Evolutionary conservation across 2,113 vertebrate species (phyloP), one percentile per base, ranked within the genome.

Genomic region (Arvicanthis niloticus): DNA sequence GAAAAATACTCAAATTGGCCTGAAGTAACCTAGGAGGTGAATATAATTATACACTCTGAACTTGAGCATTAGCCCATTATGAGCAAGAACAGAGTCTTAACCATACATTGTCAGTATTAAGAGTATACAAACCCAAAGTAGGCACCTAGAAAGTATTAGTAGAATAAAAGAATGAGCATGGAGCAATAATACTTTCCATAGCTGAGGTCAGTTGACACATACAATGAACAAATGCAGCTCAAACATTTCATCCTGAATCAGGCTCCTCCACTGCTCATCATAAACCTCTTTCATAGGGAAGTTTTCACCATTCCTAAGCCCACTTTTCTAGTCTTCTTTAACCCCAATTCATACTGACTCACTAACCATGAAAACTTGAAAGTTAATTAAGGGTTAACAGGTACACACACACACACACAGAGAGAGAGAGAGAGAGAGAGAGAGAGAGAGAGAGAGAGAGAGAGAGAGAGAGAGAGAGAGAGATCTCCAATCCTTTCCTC

Each of bases 361-460:
- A 58, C 22, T 77, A 11, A 91, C 62, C 42, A 91, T 0, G 56
- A 72, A 75, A 65, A 65, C 45, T 51, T 89, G 56, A 75, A 92
- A 78, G 58, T 21, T 15, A 93, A 95, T 48, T 13, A 73, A 86
- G 90, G 40, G 92, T 91, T 96, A 92, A 96, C 37, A 87, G 4
- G 34, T 34, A 58, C 34, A 53, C 34, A 45, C 42, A 75, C 53
- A 88, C 34, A 72, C 45, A 81, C 2, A 80, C 19, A 22, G 17
- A 73, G 72, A 73, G 73, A 76, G 73, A 45, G 73, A 45, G 73
- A 42, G 40, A 42, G 40, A 42, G 40, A 75, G 21, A 73, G 72
- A 76, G 40, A 75, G n/a, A 75, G 21, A 24, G 21, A 72, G 70
- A 42, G 72, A 42, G 72, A 22, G 37, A 40, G 70, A 73, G 70